Evolutionary conservation across 2,888 invertebrate genomes (phyloP).

Genomic region (Abrostola tripartita): DNA sequence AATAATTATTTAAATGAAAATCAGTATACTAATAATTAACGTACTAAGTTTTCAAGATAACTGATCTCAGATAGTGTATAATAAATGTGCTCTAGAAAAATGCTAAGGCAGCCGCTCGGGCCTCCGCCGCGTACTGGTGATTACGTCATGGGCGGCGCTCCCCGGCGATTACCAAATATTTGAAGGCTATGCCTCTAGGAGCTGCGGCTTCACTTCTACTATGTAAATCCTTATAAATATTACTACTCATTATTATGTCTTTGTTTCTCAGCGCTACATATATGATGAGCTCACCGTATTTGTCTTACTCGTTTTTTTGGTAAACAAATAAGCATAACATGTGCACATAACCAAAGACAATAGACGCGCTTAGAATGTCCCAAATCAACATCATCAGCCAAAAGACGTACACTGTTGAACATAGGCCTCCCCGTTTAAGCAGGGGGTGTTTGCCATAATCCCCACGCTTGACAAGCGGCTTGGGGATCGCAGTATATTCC

Average conservation of each 20-base stretch:
- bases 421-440: too few relatives aligned
- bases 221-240: background rate
- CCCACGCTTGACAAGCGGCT: too few relatives aligned
- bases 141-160: background rate
- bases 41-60: conserved; percentile 55
- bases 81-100: conserved; percentile 34
- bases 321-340: too few relatives aligned
- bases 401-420: too few relatives aligned
- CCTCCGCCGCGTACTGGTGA: background rate
- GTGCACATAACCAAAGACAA: too few relatives aligned
- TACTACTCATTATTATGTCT: background rate
- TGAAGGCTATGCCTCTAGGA: background rate
- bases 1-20: conserved; percentile 25
- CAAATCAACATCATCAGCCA: too few relatives aligned
- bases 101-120: conserved; percentile 12
- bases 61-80: conserved; percentile 56
- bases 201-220: background rate
- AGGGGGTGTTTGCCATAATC: too few relatives aligned
- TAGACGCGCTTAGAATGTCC: too few relatives aligned
- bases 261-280: background rate
- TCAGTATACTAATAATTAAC: conserved; percentile 53
- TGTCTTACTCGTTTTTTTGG: too few relatives aligned
- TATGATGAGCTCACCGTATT: too few relatives aligned
- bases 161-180: conserved; percentile 13
- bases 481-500: too few relatives aligned